Conservation (phyloP, 2,888 invertebrate species). For the Amphipoea oculea region DNA sequence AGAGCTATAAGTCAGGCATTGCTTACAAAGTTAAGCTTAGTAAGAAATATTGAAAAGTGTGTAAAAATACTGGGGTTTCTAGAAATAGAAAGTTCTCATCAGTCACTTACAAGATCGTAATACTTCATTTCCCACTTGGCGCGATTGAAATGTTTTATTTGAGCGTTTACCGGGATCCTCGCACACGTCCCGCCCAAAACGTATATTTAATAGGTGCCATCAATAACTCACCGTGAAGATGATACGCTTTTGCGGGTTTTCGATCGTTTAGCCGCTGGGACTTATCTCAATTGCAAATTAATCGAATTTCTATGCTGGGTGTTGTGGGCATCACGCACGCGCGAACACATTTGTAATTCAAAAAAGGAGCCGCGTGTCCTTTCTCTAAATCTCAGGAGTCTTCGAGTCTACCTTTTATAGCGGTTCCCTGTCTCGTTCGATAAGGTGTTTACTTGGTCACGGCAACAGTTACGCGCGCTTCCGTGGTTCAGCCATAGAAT, state of each 20-base stretch:
- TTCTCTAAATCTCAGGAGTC: slow-evolving; percentile 76
- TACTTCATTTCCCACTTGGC: slow-evolving; percentile 86
- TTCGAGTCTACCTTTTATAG: slow-evolving; percentile 72
- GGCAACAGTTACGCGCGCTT: slow-evolving; percentile 44
- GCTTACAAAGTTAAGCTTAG: background rate
- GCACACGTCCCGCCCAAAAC: slow-evolving; percentile 82
- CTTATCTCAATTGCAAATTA: slow-evolving; percentile 90
- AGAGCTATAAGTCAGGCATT: background rate
- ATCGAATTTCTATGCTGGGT: slow-evolving; percentile 85
- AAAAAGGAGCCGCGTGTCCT: slow-evolving; percentile 77
- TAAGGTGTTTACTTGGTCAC: slow-evolving; percentile 63
- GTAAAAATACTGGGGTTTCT: slow-evolving; percentile 70
- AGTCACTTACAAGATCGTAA: slow-evolving; percentile 79
- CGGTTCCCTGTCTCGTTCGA: slow-evolving; percentile 67
- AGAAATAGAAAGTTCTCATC: slow-evolving; percentile 78
- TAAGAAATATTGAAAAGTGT: slow-evolving; percentile 58
- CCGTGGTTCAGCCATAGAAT: slow-evolving; percentile 87
- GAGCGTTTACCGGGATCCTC: slow-evolving; percentile 79
- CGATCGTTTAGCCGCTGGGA: slow-evolving; percentile 82
- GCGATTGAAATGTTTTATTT: slow-evolving; percentile 88
- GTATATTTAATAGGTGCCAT: slow-evolving; percentile 90
- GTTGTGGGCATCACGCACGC: slow-evolving; percentile 77
- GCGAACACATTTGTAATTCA: slow-evolving; percentile 83
- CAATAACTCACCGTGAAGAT: slow-evolving; percentile 88
- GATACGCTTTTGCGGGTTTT: slow-evolving; percentile 85